Base-by-base conservation (phyloP, 2,797 vertebrate species). In the Enteromius radiatus region DNA sequence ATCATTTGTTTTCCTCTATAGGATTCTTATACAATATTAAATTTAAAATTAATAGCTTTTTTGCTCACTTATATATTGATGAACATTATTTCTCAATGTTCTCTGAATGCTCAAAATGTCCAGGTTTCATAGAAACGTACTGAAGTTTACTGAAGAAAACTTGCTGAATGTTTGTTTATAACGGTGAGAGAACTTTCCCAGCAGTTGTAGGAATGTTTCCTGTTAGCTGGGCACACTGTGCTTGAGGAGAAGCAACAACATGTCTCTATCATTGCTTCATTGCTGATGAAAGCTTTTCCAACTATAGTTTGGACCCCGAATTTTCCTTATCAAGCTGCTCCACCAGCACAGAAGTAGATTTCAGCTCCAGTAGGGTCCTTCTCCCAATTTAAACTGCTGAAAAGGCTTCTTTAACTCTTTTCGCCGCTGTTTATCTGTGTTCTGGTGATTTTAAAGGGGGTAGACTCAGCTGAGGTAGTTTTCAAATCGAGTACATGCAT, bases 311-410 rank as follows among this genome's bases (percentile, higher is more conserved):
- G 28, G 28, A 14, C 28, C 1, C 36, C 21, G 10, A 1, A 73
- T 14, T 74, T 54, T 74, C 31, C 70, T 38, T 74, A 56, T 74
- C 71, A 12, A 36, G 28, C 31, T 38, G 31, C 49, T 54, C 21
- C 71, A 54, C 31, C 49, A n/a, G 21, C 33, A 23, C 71, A 74
- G 49, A 6, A n/a, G 70, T 23, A 33, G 1, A 38, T 6, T 15
- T 74, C 31, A 56, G 19, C 31, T 74, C 23, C 17, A 2, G 31
- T 21, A 33, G 6, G 3, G 19, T 64, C 11, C 5, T 54, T 36
- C 54, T 26, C 19, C 31, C 31, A 38, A 15, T 54, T 54, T 33
- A 74, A 74, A 74, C 19, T 14, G 47, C 28, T 3, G 17, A 65
- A 36, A 65, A 65, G 33, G 3, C 63, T 36, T 19, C 33, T 52